Evolutionary conservation across 2,113 vertebrate genomes (phyloP).

Genomic region (Zeus faber): DNA sequence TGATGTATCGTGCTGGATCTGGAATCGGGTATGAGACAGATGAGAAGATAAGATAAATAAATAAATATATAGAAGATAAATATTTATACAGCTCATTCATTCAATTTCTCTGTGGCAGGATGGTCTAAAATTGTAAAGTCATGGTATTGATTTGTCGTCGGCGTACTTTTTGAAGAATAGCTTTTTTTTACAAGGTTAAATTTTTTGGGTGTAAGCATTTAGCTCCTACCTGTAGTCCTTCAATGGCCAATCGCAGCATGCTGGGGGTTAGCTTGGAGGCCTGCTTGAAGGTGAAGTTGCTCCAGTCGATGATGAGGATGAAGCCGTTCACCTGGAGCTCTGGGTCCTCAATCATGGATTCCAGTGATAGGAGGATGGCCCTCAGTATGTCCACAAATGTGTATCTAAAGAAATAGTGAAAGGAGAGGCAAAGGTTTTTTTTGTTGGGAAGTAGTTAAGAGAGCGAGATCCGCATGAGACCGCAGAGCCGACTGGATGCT

Average conservation of each 20-base stretch:
- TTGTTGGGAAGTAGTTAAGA: no score
- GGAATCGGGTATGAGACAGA: no score
- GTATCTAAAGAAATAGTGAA: constrained; percentile 77
- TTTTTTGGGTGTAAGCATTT: neutral
- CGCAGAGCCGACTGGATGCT: no score
- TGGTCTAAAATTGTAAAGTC: no score
- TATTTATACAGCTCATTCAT: neutral
- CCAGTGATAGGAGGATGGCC: constrained; percentile 93
- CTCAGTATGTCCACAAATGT: constrained; percentile 97
- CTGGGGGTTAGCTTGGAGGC: constrained; percentile 96
- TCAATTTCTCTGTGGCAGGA: neutral
- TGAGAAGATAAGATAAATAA: no score
- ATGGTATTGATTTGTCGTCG: neutral
- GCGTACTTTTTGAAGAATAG: neutral
- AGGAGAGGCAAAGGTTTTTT: no score
- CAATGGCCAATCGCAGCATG: constrained; percentile 96
- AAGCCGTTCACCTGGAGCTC: constrained; percentile 98
- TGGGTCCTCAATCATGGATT: constrained; percentile 97
- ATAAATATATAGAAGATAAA: neutral
- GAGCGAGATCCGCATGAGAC: no score
- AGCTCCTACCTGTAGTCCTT: constrained; percentile 90
- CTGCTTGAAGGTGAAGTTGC: constrained; percentile 99
- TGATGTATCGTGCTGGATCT: no score
- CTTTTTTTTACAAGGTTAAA: no score
- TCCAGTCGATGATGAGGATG: constrained; percentile 99